Evolutionary conservation across 2,113 vertebrate genomes (phyloP), one percentile per base, ranked within the genome.

Genomic region (Neodon shergylaensis): DNA sequence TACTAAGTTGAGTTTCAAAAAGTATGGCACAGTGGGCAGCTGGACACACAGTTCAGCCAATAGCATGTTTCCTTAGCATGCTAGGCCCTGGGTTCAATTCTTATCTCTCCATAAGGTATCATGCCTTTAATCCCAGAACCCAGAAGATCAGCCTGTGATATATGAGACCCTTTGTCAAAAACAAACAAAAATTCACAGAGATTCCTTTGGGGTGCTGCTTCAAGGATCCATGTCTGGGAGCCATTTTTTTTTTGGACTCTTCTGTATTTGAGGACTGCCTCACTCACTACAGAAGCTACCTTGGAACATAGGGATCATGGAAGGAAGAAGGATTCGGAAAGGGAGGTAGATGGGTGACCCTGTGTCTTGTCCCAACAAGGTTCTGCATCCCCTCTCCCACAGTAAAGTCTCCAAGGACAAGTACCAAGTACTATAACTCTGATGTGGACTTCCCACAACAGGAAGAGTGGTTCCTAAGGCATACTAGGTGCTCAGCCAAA

Each of bases 1-100:
- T 78, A 91, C 1, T 31, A 74, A 36, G 17, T 22, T 39, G 76
- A 90, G 22, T 24, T 96, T 88, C 12, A 42, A 74, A 97, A 95
- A 28, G 44, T 22, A 72, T 82, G 12, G 36, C 58, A 79, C 47
- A 73, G n/a, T n/a, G 66, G 21, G 66, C 17, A 36, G 2, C 66
- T n/a, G 12, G 36, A 72, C 47, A 14, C 6, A 14, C 33, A 86
- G 44, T 12, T 86, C 33, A 70, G 42, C 13, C 8, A 42, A 33
- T 24, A 49, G 5, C 12, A 17, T 86, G 19, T 65, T 83, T 86
- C 5, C 44, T 3, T 21, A n/a, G 0, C 21, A 86, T 47, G 21
- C 5, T 21, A 52, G 21, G 11, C 44, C 44, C 84, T n/a, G 31
- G 31, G 8, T 36, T 47, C 5, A 49, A 68, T 68, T 49, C 33